Conservation (phyloP, 1,140 invertebrate species). For the Luehdorfia chinensis region DNA sequence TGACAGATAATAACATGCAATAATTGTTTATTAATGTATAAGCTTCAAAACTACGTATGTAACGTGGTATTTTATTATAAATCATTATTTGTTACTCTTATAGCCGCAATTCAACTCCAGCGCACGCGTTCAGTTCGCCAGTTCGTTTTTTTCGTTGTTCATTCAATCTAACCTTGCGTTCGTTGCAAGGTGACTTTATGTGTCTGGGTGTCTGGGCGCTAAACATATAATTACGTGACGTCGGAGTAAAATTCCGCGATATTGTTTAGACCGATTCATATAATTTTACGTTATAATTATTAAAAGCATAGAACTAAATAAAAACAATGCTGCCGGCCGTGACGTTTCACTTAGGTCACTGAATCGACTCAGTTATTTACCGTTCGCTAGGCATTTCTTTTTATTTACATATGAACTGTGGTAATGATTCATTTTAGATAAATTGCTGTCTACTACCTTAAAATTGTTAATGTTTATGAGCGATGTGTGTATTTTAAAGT, state of each 20-base stretch:
- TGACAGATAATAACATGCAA: constrained; percentile 36
- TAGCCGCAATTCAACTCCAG: constrained; percentile 36
- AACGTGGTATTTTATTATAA: constrained; percentile 37
- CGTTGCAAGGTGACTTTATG: constrained; percentile 72
- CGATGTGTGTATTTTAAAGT: constrained; percentile 43
- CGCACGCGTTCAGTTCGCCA: constrained; percentile 44
- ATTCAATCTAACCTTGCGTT: constrained; percentile 68
- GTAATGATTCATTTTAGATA: constrained; percentile 47
- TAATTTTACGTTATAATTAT: constrained; percentile 60
- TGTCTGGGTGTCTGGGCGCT: constrained; percentile 67
- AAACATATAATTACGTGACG: constrained; percentile 71
- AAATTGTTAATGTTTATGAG: constrained; percentile 58
- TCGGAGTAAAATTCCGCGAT: constrained; percentile 55
- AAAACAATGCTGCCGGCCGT: constrained; percentile 27
- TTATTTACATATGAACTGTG: constrained; percentile 44
- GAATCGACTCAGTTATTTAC: constrained; percentile 27
- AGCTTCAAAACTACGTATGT: constrained; percentile 35
- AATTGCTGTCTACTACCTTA: constrained; percentile 43
- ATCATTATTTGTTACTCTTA: constrained; percentile 39
- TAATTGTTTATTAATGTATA: constrained; percentile 36
- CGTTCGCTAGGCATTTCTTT: constrained; percentile 43
- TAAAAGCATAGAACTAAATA: constrained; percentile 34
- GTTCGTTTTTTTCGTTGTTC: constrained; percentile 66
- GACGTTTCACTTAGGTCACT: constrained; percentile 33
- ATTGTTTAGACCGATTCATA: constrained; percentile 65